Base-by-base conservation (phyloP, 2,888 invertebrate species). In the Drosophila maculinotata region DNA sequence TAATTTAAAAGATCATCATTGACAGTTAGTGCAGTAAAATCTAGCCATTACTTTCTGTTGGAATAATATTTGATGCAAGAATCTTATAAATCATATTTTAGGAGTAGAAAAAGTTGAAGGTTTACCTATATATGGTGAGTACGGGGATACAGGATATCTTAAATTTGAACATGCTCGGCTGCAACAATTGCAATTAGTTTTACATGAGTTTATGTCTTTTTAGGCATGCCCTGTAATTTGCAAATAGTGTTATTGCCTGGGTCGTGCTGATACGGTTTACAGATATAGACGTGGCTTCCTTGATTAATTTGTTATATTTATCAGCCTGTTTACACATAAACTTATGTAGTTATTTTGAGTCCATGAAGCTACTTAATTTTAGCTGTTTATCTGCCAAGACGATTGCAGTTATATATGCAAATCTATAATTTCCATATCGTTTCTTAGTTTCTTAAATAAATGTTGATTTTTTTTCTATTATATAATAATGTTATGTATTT, bases 281-380 rank as follows among this genome's bases (percentile, higher is more conserved):
- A 23, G 58, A 49, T 51, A 59, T 62, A 48, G 69, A 56, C 63
- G 45, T 47, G 63, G 63, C 65, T 66, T 56, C 65, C 33, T 20
- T 25, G 14, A 48, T 30, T 31, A 23, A 8, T 33, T 28, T 28
- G 28, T 47, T 23, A 44, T 48, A 39, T 48, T 45, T 30, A 48
- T 71, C 65, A 35, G 33, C 26, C 31, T 30, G 44, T 33, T 62
- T 69, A 38, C 33, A 28, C 15, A 15, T 36, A n/a, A 15, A 10
- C 10, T 15, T 36, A 36, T 12, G 36, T 30, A 39, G 14, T 30
- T 68, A 35, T 47, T 9, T 44, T 28, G 36, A 69, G 47, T 56
- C 28, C 35, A 48, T 69, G 57, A 69, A 69, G 69, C 69, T 69
- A 69, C 48, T 23, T 60, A 69, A 52, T 31, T 57, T 38, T 47